Conservation (phyloP, 92 coral and sea anemone species). For the Umimayanthus chanpuru region DNA sequence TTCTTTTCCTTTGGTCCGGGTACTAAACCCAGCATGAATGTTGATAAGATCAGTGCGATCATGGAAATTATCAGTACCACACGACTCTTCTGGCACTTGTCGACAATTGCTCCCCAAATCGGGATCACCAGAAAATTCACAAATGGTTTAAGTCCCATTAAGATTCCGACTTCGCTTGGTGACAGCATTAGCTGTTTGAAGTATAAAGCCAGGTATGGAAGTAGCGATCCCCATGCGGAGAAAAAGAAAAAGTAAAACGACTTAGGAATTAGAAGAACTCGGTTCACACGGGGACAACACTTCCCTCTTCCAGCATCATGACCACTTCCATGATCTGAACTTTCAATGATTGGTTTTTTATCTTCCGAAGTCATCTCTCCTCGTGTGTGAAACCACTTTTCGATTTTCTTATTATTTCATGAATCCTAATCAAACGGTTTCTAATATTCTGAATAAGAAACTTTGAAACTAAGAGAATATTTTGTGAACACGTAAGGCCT, state of each 20-base stretch:
- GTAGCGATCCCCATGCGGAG: constrained; percentile 97
- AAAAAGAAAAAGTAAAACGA: constrained; percentile 93
- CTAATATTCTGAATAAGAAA: constrained; percentile 7
- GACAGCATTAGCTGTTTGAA: constrained; percentile 96
- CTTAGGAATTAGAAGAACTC: constrained; percentile 89
- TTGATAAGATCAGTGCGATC: constrained; percentile 86
- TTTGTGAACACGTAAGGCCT: constrained; percentile 46
- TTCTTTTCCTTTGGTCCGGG: constrained; percentile 89
- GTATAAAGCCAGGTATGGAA: constrained; percentile 95
- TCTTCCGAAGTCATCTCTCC: constrained; percentile 57
- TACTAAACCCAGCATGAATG: constrained; percentile 85
- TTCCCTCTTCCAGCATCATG: constrained; percentile 45
- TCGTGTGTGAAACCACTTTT: not conserved
- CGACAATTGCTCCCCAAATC: constrained; percentile 99
- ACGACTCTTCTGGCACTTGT: constrained; percentile 95
- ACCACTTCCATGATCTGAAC: constrained; percentile 36
- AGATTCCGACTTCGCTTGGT: constrained; percentile 97
- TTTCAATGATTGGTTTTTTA: constrained; percentile 67
- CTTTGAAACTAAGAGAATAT: constrained; percentile 13
- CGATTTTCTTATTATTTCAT: constrained; percentile 6
- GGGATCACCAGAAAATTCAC: constrained; percentile 98
- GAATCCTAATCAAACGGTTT: not conserved
- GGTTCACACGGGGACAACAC: constrained; percentile 93
- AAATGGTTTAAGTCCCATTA: constrained; percentile 97
- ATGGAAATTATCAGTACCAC: constrained; percentile 85